A percentile compares a stretch with the other conserved stretches of the same genome.
These are phyloP conservation scores for Amyelois transitella DNA, from an alignment of 1,140 invertebrate genomes.

Conservation along the genomic window DNA sequence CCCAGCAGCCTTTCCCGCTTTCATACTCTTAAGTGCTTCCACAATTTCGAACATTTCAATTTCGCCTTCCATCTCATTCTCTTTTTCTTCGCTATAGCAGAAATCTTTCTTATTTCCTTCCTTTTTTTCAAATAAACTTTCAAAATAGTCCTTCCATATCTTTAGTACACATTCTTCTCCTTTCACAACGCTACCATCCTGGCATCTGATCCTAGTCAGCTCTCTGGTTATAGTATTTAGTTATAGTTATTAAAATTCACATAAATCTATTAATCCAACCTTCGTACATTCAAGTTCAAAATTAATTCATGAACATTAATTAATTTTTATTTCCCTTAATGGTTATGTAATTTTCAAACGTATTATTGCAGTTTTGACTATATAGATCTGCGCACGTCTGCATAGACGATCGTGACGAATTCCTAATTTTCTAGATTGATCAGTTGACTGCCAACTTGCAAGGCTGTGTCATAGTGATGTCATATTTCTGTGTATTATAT, in stretches of 20 bases:
- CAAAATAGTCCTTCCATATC: too few species aligned
- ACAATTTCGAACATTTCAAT: too few species aligned
- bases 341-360: neutral
- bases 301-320: neutral
- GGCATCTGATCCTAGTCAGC: too few species aligned
- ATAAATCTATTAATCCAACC: neutral
- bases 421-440: neutral
- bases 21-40: too few species aligned
- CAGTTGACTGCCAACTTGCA: neutral
- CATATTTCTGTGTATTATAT: neutral
- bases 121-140: too few species aligned
- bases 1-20: too few species aligned
- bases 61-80: too few species aligned
- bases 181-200: too few species aligned
- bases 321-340: neutral
- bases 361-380: neutral
- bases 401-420: neutral
- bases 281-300: neutral
- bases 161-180: too few species aligned
- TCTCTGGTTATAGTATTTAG: too few species aligned
- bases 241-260: neutral
- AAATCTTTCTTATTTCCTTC: too few species aligned
- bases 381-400: neutral
- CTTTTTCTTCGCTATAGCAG: too few species aligned
- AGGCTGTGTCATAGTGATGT: neutral